Percentiles rank a stretch among this genome's conserved stretches.
Conservation (phyloP, 1,140 invertebrate species). For the roundworm (Caenorhabditis elegans) region WBcel235 BX284602.5:5335501-5336000, state of each 20-base stretch:
- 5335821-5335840: too few relatives aligned
- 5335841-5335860: too few relatives aligned
- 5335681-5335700: background rate
- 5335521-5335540: too few relatives aligned
- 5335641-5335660: background rate
- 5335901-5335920: too few relatives aligned
- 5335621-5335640: background rate
- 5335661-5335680: background rate
- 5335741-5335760: too few relatives aligned
- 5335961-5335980: background rate
- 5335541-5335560: background rate
- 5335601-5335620: background rate
- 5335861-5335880: too few relatives aligned
- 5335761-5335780: too few relatives aligned
- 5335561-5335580: background rate
- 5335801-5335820: too few relatives aligned
- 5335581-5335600: background rate
- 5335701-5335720: background rate
- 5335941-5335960: constrained; percentile 20
- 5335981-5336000: background rate
- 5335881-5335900: too few relatives aligned
- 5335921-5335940: too few relatives aligned
- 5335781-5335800: too few relatives aligned
- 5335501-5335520: background rate
- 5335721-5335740: too few relatives aligned